Evolutionary conservation across 2,888 invertebrate species (phyloP).

Genomic region (Eueremaeus valkanovi): DNA sequence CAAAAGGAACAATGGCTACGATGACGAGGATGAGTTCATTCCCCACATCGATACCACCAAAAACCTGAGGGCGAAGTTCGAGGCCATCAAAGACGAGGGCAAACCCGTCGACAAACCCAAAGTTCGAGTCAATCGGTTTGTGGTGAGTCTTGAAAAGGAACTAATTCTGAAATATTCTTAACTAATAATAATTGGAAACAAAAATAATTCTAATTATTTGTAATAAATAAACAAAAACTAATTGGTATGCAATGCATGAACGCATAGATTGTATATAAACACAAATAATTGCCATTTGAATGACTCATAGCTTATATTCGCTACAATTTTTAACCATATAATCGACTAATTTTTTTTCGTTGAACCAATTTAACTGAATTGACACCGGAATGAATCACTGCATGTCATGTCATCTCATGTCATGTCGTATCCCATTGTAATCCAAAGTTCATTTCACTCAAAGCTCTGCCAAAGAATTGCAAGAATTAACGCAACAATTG

Average conservation of each 20-base stretch:
- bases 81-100: constrained; percentile 65
- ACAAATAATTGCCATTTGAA: no score
- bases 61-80: constrained; percentile 75
- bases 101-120: constrained; percentile 55
- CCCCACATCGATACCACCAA: constrained; percentile 69
- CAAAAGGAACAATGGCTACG: constrained; percentile 48
- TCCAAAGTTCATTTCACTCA: no score
- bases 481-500: background rate
- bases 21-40: constrained; percentile 52
- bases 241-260: background rate
- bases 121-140: constrained; percentile 81
- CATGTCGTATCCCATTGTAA: no score
- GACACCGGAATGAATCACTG: background rate
- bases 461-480: no score
- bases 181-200: background rate
- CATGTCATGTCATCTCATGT: background rate
- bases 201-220: background rate
- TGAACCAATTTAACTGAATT: background rate
- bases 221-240: background rate
- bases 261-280: no score
- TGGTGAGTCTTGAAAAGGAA: constrained; percentile 63
- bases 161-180: background rate
- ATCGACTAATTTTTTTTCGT: background rate
- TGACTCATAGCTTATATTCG: no score
- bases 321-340: background rate